Conservation (phyloP, 2,797 vertebrate species). For the Hypotaenidia okinawae region DNA sequence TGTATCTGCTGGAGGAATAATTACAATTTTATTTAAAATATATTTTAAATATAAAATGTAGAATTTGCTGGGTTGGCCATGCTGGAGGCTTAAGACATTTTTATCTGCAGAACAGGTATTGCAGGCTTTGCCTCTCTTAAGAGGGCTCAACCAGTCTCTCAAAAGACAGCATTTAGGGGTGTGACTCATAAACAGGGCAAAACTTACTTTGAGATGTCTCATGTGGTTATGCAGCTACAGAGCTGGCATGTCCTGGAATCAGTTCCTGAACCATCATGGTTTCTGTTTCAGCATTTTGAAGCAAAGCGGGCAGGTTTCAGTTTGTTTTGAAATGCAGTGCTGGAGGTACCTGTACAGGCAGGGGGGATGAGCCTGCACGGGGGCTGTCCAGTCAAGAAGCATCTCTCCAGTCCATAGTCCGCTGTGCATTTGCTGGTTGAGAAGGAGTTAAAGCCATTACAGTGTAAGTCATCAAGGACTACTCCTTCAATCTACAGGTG, state of each 20-base stretch:
- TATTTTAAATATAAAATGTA: neutral
- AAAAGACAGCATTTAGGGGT: neutral
- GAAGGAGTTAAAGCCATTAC: neutral
- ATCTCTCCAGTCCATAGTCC: neutral
- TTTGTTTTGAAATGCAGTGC: neutral
- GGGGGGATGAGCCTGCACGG: neutral
- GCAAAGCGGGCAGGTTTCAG: neutral
- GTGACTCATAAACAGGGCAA: slow-evolving; percentile 26
- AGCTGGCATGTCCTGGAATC: slow-evolving; percentile 6
- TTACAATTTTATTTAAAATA: neutral
- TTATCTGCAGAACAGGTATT: slow-evolving; percentile 34
- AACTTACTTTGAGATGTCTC: neutral
- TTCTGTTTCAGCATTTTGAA: neutral
- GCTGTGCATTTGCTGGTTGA: neutral
- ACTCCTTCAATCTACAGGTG: neutral
- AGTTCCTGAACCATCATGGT: neutral
- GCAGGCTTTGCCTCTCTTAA: slow-evolving; percentile 35
- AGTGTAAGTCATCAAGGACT: neutral
- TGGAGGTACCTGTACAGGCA: neutral
- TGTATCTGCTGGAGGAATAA: neutral
- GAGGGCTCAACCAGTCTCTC: slow-evolving; percentile 11
- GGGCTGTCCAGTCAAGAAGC: neutral
- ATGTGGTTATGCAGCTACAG: neutral
- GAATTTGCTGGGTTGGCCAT: neutral
- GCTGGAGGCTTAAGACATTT: neutral